These are phyloP conservation scores for Philereme vetulata DNA, from an alignment of 2,888 invertebrate genomes.

Conservation along the genomic window DNA sequence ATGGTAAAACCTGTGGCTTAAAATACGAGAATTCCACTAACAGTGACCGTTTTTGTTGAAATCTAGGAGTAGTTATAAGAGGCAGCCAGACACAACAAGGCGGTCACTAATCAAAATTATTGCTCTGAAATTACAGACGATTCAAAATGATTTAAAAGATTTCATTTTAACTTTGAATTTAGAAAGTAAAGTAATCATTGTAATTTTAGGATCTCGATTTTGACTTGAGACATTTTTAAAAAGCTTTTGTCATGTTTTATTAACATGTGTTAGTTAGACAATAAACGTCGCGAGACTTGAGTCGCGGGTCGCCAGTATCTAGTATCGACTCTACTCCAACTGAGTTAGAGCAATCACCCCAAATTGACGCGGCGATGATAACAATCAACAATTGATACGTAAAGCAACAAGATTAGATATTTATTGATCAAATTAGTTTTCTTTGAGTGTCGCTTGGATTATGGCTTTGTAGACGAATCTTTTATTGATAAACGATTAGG, in stretches of 20 bases:
- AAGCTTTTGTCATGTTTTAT: background rate
- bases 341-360: slow-evolving; percentile 1
- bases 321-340: background rate
- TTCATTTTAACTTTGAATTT: too few species aligned
- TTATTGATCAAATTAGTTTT: slow-evolving; percentile 9
- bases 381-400: slow-evolving; percentile 3
- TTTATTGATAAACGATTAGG: background rate
- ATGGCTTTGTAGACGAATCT: background rate
- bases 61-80: too few species aligned
- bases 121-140: too few species aligned
- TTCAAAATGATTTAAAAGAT: too few species aligned
- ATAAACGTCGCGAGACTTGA: background rate
- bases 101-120: too few species aligned
- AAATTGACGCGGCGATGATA: background rate
- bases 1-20: too few species aligned
- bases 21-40: too few species aligned
- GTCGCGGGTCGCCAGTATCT: background rate
- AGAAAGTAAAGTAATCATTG: too few species aligned
- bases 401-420: slow-evolving; percentile 1
- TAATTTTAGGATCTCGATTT: too few species aligned
- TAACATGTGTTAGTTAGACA: background rate
- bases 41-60: too few species aligned
- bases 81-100: too few species aligned
- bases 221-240: background rate
- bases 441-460: background rate